Conservation (phyloP, 2,888 invertebrate species). For the Tachina fera region DNA sequence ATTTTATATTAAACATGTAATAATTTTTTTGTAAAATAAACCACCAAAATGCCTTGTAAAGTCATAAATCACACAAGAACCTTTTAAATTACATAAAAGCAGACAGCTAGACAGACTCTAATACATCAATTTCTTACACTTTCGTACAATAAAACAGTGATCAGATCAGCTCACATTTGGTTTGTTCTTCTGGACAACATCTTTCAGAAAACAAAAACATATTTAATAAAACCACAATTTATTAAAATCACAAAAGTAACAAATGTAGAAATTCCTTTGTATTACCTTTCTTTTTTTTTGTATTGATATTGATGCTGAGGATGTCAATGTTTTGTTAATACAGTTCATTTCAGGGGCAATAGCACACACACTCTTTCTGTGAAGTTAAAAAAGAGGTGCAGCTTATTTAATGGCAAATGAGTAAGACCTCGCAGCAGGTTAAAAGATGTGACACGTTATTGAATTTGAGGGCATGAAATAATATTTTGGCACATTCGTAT, state of each 20-base stretch:
- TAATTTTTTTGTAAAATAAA: constrained; percentile 29
- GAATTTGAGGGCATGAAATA: neutral
- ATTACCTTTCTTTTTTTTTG: neutral
- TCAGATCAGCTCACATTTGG: constrained; percentile 30
- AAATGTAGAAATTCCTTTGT: constrained; percentile 53
- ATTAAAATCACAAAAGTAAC: constrained; percentile 34
- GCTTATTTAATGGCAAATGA: constrained; percentile 48
- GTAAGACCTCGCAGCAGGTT: constrained; percentile 58
- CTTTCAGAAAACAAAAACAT: neutral
- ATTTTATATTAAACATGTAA: constrained; percentile 62
- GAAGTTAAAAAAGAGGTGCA: constrained; percentile 44
- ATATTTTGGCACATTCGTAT: neutral
- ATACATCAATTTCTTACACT: constrained; percentile 42
- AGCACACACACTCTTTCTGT: neutral
- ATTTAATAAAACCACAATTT: constrained; percentile 47
- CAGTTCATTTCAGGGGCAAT: neutral
- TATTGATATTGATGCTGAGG: constrained; percentile 3
- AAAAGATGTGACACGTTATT: constrained; percentile 17
- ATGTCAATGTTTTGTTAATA: constrained; percentile 15
- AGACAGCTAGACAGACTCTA: constrained; percentile 1
- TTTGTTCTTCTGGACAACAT: neutral
- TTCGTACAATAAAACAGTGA: constrained; percentile 30
- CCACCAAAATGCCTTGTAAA: constrained; percentile 41
- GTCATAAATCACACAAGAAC: constrained; percentile 60
- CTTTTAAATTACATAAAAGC: constrained; percentile 44